phyloP scores from a whole-genome alignment of 2,888 invertebrate species.

The Scaptomyza cyrtandrae region DNA sequence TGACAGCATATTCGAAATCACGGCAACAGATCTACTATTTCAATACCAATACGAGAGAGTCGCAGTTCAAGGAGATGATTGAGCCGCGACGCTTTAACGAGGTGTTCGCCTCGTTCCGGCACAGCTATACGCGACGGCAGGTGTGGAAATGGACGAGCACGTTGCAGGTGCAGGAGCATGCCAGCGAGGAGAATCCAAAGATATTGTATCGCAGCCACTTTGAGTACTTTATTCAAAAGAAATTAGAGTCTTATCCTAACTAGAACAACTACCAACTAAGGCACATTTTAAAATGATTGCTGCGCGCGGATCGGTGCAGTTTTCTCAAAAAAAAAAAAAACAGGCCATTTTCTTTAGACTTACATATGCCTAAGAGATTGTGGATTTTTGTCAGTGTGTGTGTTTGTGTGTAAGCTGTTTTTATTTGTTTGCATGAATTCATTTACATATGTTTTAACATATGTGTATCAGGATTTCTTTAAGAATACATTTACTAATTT shows the following conservation, averaged over 20 bases:
- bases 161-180: slow-evolving; percentile 80
- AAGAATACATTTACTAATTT: neutral
- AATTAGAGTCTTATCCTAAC: slow-evolving; percentile 37
- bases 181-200: slow-evolving; percentile 61
- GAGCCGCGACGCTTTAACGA: slow-evolving; percentile 47
- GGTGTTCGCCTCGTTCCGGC: slow-evolving; percentile 82
- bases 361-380: no score
- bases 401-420: neutral
- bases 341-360: neutral
- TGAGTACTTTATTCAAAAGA: slow-evolving; percentile 64
- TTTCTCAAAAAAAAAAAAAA: neutral
- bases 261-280: slow-evolving; percentile 27
- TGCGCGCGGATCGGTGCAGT: neutral
- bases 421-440: neutral
- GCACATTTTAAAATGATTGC: slow-evolving; percentile 1
- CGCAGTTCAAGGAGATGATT: slow-evolving; percentile 68
- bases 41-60: slow-evolving; percentile 58
- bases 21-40: slow-evolving; percentile 78
- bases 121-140: slow-evolving; percentile 75
- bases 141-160: slow-evolving; percentile 84
- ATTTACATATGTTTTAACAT: neutral
- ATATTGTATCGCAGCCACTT: slow-evolving; percentile 78
- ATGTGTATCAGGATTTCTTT: neutral
- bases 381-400: no score
- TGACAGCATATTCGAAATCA: slow-evolving; percentile 74